Evolutionary conservation across 2,797 vertebrate species (phyloP).

Genomic region (Mastacembelus armatus): DNA sequence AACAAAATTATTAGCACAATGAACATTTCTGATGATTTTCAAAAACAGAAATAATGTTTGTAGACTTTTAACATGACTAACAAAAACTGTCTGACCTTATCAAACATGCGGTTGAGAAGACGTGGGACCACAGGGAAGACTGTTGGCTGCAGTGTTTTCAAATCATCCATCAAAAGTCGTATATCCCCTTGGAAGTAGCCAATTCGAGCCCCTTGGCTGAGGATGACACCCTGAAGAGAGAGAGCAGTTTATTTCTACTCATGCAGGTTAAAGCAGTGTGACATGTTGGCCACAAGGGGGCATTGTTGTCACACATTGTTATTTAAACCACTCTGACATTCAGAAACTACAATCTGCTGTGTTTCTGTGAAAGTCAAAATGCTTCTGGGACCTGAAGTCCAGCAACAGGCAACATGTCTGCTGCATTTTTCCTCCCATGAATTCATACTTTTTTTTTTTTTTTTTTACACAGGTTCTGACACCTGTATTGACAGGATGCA

Average conservation of each 20-base stretch:
- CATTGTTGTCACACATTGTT: neutral
- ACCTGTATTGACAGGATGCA: neutral
- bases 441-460: no score
- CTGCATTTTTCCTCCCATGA: no score
- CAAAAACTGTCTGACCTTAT: slow-evolving; percentile 92
- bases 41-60: neutral
- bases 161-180: slow-evolving; percentile 95
- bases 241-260: neutral
- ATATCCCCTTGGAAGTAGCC: slow-evolving; percentile 99
- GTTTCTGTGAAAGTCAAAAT: no score
- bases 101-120: slow-evolving; percentile 97
- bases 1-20: neutral
- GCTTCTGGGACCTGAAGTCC: no score
- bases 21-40: neutral
- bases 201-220: slow-evolving; percentile 93
- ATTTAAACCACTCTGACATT: slow-evolving; percentile 14
- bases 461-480: no score
- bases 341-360: no score
- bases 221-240: slow-evolving; percentile 86
- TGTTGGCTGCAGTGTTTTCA: slow-evolving; percentile 93
- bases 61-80: no score
- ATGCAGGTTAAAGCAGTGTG: neutral
- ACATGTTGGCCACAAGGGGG: slow-evolving; percentile 35
- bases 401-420: no score
- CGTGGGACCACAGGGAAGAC: slow-evolving; percentile 97